These are phyloP conservation scores for Caenorhabditis sp. DNA, from an alignment of 2,888 invertebrate species.

Conservation along the genomic window DNA sequence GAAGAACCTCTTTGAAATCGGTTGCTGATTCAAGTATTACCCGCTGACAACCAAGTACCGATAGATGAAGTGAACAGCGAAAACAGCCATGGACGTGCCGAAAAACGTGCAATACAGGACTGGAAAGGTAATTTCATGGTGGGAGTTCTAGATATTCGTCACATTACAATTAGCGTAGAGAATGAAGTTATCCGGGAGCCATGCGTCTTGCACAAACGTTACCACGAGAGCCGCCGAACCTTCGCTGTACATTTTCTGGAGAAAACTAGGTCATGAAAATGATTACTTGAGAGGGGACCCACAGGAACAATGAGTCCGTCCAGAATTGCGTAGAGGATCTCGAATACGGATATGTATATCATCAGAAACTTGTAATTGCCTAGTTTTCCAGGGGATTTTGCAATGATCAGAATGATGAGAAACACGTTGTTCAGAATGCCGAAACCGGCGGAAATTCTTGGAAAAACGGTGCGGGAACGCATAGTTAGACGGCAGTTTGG, in stretches of 20 bases:
- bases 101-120: conserved; percentile 40
- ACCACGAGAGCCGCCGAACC: conserved; percentile 15
- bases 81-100: conserved; percentile 37
- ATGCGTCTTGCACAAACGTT: neutral
- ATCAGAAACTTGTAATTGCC: conserved; percentile 37
- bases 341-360: conserved; percentile 39
- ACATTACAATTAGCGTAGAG: conserved; percentile 6
- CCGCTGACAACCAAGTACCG: conserved; percentile 29
- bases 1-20: neutral
- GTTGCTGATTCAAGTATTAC: neutral
- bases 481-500: neutral
- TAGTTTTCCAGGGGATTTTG: conserved; percentile 31
- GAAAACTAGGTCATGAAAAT: neutral
- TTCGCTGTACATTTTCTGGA: conserved; percentile 29
- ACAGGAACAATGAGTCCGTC: conserved; percentile 27
- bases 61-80: conserved; percentile 44
- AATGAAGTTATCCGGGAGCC: neutral
- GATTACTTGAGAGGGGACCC: conserved; percentile 1
- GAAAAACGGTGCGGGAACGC: conserved; percentile 16
- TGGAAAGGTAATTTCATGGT: neutral
- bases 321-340: conserved; percentile 26
- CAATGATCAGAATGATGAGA: conserved; percentile 22
- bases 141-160: neutral
- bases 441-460: neutral
- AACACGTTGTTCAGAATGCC: conserved; percentile 16